These are phyloP conservation scores for Eciton burchellii DNA, from an alignment of 1,140 invertebrate genomes.

Conservation along the genomic window DNA sequence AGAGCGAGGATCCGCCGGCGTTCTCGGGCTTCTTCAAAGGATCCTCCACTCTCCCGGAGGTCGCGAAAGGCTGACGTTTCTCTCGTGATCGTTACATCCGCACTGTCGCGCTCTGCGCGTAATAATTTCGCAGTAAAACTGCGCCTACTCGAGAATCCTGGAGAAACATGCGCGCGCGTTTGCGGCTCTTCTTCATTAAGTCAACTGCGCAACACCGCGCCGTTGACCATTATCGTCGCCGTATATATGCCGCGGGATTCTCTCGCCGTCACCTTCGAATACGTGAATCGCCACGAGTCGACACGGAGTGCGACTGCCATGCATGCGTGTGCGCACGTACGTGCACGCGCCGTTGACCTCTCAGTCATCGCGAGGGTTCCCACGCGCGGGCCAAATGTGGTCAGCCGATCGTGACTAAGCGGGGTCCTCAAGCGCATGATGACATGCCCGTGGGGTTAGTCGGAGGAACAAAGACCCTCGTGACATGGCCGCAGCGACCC, in stretches of 20 bases:
- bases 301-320: slow-evolving; percentile 26
- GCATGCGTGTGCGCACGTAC: not conserved
- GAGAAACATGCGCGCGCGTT: not conserved
- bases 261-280: not conserved
- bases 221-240: not conserved
- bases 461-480: slow-evolving; percentile 26
- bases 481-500: not conserved
- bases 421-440: slow-evolving; percentile 18
- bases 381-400: slow-evolving; percentile 27
- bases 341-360: slow-evolving; percentile 19
- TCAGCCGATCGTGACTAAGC: slow-evolving; percentile 54
- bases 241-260: not conserved
- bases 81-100: not conserved
- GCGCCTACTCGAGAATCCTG: not conserved
- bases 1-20: not conserved
- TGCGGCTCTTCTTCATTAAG: slow-evolving; percentile 36
- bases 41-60: not conserved
- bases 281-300: slow-evolving; percentile 23
- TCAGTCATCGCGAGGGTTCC: slow-evolving; percentile 12
- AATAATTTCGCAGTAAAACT: too few relatives aligned
- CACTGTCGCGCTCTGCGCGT: not conserved
- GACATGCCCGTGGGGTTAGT: not conserved
- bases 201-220: not conserved
- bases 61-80: not conserved
- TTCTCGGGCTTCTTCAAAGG: too few relatives aligned